Conservation (phyloP, 2,888 invertebrate species). For the Drosophila monieri region DNA sequence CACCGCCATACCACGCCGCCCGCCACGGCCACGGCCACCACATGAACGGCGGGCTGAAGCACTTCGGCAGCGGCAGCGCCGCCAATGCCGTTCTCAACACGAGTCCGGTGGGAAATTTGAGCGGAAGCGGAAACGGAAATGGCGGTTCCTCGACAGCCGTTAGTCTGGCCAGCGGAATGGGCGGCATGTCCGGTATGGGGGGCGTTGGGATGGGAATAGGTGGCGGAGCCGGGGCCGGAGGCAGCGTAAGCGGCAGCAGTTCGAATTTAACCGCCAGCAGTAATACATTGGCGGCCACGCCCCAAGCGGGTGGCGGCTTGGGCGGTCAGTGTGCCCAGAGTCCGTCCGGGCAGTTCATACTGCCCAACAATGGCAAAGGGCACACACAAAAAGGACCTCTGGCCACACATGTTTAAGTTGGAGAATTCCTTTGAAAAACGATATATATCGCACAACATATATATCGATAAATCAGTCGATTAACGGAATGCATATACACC, state of each 20-base stretch:
- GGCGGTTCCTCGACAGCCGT: conserved; percentile 21
- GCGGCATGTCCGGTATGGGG: conserved; percentile 4
- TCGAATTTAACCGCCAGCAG: conserved; percentile 82
- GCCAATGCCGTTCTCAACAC: conserved; percentile 27
- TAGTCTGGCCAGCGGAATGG: conserved; percentile 13
- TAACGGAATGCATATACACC: conserved; percentile 8
- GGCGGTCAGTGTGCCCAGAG: conserved; percentile 86
- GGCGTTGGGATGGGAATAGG: background rate
- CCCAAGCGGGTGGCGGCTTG: conserved; percentile 85
- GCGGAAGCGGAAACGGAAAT: conserved; percentile 17
- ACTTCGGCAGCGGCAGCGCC: conserved; percentile 51
- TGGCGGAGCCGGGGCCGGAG: conserved; percentile 58
- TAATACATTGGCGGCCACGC: conserved; percentile 82
- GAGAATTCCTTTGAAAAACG: background rate
- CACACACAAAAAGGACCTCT: conserved; percentile 84
- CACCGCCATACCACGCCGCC: conserved; percentile 88
- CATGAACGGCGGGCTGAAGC: conserved; percentile 75
- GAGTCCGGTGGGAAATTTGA: conserved; percentile 29
- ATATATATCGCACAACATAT: background rate
- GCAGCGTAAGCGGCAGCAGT: conserved; percentile 86
- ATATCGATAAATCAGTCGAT: background rate
- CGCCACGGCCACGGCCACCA: conserved; percentile 61
- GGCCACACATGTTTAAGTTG: conserved; percentile 87
- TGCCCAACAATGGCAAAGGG: conserved; percentile 84
- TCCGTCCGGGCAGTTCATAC: conserved; percentile 84